Base-by-base conservation (phyloP, 53 echinoderm and acorn worm species). In the Pentamera pediparva region DNA sequence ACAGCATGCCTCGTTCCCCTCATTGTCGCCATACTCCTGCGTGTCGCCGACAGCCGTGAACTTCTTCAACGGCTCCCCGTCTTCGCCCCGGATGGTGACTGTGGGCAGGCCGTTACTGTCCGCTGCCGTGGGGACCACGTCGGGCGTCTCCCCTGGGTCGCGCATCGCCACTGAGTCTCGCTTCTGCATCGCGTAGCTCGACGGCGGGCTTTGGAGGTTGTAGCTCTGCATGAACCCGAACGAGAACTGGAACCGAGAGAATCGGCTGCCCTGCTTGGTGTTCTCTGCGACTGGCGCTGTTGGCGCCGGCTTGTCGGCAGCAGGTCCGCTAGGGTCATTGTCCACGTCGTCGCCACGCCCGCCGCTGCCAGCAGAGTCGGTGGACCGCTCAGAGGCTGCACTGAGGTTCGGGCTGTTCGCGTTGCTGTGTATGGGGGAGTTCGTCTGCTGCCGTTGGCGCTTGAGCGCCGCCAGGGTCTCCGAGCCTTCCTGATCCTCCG, bases 401-500 rank as follows among this genome's bases (percentile, higher is more conserved):
- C 65, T 78, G 19, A 54, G 35, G 21, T 32, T 50, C 10, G 78
- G 65, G 27, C 73, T 72, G 2, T 25, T 54, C 17, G 55, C n/a
- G 36, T 64, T 78, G 15, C 53, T 52, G 38, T 78, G 78, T 5
- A 55, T 38, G 11, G 65, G 78, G 1, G 78, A 65, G 47, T 78
- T 63, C 37, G 36, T 36, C 13, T 63, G 65, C 45, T 63, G 65
- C 20, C 85, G 56, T 30, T 83, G 70, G 41, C 81, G 83, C 71
- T 93, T 93, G 17, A 89, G 82, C 69, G 89, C 89, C 27, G 93
- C 53, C 43, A 93, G 56, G 2, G 93, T 93, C 24, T 93, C 89
- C 6, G 61, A 70, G 29, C 69, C 79, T n/a, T 40, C 62, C 55
- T 45, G 62, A 35, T 84, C 79, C 34, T 19, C 54, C 26, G 24